Evolutionary conservation across 2,888 invertebrate species (phyloP).

Genomic region (Patella pellucida): DNA sequence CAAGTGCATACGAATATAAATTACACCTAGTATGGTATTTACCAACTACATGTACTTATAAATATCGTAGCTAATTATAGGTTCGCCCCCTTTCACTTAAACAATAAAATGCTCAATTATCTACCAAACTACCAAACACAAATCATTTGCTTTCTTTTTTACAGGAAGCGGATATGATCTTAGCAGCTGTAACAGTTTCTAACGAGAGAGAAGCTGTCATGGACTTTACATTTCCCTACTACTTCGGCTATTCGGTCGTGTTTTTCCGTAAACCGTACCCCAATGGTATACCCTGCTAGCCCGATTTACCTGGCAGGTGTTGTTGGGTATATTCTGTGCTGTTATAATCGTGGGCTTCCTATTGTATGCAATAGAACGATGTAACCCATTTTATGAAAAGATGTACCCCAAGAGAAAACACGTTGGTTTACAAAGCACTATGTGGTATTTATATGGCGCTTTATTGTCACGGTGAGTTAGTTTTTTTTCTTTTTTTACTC

Average conservation of each 20-base stretch:
- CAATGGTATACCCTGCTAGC: constrained; percentile 49
- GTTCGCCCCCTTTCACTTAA: too few species aligned
- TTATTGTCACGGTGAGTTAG: constrained; percentile 85
- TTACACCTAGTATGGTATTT: too few species aligned
- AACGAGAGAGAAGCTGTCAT: constrained; percentile 89
- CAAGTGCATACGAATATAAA: too few species aligned
- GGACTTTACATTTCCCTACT: constrained; percentile 87
- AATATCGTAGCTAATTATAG: too few species aligned
- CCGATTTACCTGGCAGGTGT: constrained; percentile 51
- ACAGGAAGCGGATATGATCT: constrained; percentile 86
- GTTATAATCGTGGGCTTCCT: constrained; percentile 41
- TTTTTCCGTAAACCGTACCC: constrained; percentile 50
- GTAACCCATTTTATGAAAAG: constrained; percentile 44
- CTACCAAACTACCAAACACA: too few species aligned
- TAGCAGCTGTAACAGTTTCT: constrained; percentile 89
- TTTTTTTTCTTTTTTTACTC: too few species aligned
- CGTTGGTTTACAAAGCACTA: constrained; percentile 47
- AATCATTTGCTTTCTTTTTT: too few species aligned
- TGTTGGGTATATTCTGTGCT: constrained; percentile 42
- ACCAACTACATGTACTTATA: too few species aligned
- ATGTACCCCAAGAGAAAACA: not conserved
- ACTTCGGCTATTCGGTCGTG: constrained; percentile 47
- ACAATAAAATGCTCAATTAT: too few species aligned
- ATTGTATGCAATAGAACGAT: constrained; percentile 44
- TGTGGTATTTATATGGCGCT: constrained; percentile 92